Evolutionary conservation across 2,797 vertebrate species (phyloP).

Genomic region (Cygnus olor): DNA sequence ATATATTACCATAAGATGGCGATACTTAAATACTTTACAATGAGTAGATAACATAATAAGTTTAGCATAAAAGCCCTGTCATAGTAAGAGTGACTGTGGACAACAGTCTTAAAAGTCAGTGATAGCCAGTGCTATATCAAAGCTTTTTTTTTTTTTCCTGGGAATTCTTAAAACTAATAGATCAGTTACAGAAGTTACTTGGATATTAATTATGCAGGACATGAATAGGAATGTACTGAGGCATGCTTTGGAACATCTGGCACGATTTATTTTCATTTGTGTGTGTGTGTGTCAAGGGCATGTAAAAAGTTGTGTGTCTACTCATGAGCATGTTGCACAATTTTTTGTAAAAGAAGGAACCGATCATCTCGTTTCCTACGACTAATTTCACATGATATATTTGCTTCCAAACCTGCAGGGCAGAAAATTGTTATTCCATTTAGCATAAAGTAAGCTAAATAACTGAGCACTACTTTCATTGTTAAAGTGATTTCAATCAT

Average conservation of each 20-base stretch:
- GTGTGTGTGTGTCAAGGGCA: not conserved
- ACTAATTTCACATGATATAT: not conserved
- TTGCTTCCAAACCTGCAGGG: not conserved
- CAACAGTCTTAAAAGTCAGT: not conserved
- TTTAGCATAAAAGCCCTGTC: not conserved
- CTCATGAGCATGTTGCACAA: not conserved
- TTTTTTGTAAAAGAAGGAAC: not conserved
- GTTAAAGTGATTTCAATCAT: not conserved
- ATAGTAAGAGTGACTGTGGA: not conserved
- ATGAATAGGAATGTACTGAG: not conserved
- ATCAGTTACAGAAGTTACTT: not conserved
- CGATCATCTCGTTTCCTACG: not conserved
- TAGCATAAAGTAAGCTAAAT: not conserved
- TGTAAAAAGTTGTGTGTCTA: not conserved
- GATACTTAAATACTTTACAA: constrained; percentile 51
- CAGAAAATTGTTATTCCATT: not conserved
- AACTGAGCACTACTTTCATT: not conserved
- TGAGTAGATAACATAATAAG: not conserved
- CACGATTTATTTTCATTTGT: not conserved
- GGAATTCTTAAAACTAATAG: not conserved
- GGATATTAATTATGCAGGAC: not conserved
- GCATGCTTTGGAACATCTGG: not conserved
- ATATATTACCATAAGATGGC: constrained; percentile 64
- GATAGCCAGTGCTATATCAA: not conserved
- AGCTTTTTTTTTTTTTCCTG: not conserved